These are phyloP conservation scores for Drosophila albomicans DNA, from an alignment of 1,140 invertebrate genomes.

Conservation along the genomic window DNA sequence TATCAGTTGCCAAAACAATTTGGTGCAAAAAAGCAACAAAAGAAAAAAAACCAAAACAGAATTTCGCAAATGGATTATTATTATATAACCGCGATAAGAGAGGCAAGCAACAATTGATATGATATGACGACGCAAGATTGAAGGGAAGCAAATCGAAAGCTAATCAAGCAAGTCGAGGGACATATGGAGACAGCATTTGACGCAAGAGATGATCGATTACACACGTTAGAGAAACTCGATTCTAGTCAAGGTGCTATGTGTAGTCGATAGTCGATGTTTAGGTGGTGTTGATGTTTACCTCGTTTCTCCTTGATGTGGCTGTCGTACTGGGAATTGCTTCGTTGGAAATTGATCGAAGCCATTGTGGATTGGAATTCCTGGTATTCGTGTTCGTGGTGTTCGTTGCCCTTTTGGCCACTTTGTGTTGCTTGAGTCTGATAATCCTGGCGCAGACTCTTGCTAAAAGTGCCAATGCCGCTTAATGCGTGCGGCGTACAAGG, in stretches of 20 bases:
- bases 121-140: conserved; percentile 12
- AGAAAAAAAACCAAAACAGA: conserved; percentile 8
- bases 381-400: conserved; percentile 84
- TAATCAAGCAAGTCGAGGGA: conserved; percentile 5
- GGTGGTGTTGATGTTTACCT: conserved; percentile 87
- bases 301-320: conserved; percentile 93
- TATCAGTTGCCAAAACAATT: conserved; percentile 39
- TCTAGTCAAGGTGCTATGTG: neutral
- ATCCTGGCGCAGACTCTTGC: conserved; percentile 82
- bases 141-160: conserved; percentile 5
- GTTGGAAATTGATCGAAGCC: conserved; percentile 87
- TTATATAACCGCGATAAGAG: conserved; percentile 39
- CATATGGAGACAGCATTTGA: conserved; percentile 12
- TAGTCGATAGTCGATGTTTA: neutral
- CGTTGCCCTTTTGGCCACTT: conserved; percentile 85
- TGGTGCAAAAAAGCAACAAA: conserved; percentile 7
- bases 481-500: conserved; percentile 71
- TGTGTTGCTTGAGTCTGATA: conserved; percentile 74
- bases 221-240: neutral
- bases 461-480: conserved; percentile 84
- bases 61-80: conserved; percentile 27
- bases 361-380: conserved; percentile 85
- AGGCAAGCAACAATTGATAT: conserved; percentile 5
- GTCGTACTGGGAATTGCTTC: conserved; percentile 93
- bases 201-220: conserved; percentile 33